Evolutionary conservation across 2,113 vertebrate genomes (phyloP).

Genomic region (Malurus elegans): DNA sequence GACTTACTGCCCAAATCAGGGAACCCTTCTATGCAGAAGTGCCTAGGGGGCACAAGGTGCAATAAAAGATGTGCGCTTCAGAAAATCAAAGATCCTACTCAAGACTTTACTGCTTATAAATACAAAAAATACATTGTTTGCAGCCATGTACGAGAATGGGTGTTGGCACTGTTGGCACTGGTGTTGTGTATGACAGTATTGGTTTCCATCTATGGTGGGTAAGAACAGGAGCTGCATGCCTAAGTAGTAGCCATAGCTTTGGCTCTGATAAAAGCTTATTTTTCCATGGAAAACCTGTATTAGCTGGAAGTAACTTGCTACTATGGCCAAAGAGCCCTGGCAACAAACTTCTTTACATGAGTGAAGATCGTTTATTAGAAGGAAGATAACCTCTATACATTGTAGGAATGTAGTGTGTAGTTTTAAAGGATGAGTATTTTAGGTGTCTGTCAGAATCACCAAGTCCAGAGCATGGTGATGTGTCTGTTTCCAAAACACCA

Average conservation of each 20-base stretch:
- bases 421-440: background rate
- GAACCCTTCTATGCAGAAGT: background rate
- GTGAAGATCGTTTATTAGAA: background rate
- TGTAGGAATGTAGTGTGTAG: background rate
- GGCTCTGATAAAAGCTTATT: background rate
- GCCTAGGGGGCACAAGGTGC: background rate
- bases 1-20: background rate
- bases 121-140: background rate
- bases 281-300: background rate
- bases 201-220: background rate
- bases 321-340: accelerated
- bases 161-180: background rate
- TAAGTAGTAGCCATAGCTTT: background rate
- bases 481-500: background rate
- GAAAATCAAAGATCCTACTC: background rate
- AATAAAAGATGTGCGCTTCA: background rate
- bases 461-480: background rate
- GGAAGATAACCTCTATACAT: background rate
- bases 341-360: background rate
- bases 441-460: background rate
- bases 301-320: background rate
- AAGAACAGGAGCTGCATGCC: background rate
- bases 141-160: background rate
- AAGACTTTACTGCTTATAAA: background rate
- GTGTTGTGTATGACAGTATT: background rate